These are phyloP conservation scores for Ypsolopha sequella DNA, from an alignment of 2,888 invertebrate genomes.

Conservation along the genomic window DNA sequence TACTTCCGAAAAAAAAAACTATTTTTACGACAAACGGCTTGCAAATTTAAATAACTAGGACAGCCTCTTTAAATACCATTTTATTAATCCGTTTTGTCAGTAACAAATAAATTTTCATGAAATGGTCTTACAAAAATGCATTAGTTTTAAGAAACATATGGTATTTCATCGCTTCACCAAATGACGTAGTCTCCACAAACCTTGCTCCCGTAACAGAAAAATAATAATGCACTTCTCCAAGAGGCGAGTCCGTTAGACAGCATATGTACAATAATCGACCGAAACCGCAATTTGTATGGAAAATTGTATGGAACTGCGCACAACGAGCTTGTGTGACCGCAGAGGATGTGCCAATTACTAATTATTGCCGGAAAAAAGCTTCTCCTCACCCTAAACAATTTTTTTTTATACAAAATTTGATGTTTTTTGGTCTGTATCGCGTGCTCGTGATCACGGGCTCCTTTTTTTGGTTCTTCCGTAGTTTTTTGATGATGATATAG, in stretches of 20 bases:
- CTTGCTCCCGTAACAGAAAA: no score
- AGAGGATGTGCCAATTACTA: slow-evolving; percentile 6
- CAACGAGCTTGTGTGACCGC: slow-evolving; percentile 1
- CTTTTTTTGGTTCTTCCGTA: background rate
- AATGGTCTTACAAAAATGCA: no score
- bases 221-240: background rate
- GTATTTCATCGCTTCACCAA: no score
- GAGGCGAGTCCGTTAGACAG: slow-evolving; percentile 1
- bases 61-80: no score
- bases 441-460: background rate
- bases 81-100: no score
- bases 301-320: slow-evolving; percentile 1
- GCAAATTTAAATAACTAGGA: no score
- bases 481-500: background rate
- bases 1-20: no score
- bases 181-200: no score
- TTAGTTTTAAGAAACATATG: no score
- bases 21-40: no score
- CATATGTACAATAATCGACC: background rate
- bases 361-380: background rate
- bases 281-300: slow-evolving; percentile 4
- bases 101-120: no score
- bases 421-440: background rate
- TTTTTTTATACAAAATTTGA: slow-evolving; percentile 1
- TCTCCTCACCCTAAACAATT: background rate